phyloP scores from a whole-genome alignment of 2,797 vertebrate genomes.

The Gallinago stenura region DNA sequence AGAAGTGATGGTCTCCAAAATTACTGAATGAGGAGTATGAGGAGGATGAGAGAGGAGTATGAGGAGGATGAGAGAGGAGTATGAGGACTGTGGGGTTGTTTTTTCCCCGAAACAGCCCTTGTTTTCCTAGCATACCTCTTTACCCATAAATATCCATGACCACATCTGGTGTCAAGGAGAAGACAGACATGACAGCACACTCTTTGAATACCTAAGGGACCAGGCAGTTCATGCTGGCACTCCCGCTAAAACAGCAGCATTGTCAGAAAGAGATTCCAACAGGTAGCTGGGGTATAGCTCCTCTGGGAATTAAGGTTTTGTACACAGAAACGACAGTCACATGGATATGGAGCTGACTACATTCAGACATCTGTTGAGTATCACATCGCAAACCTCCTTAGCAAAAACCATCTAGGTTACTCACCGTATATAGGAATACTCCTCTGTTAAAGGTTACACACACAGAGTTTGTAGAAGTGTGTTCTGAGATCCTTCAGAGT shows the following conservation, averaged over 20 bases:
- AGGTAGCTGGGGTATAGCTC: neutral
- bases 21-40: neutral
- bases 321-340: neutral
- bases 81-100: neutral
- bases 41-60: neutral
- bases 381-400: neutral
- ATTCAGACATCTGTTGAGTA: neutral
- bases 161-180: slow-evolving; percentile 16
- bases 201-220: slow-evolving; percentile 16
- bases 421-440: neutral
- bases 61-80: too few species aligned
- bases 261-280: neutral
- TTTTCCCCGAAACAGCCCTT: neutral
- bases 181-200: neutral
- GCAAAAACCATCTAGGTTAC: neutral
- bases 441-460: neutral
- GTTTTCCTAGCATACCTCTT: neutral
- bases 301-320: neutral
- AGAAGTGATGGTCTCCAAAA: neutral
- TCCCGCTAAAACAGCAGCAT: neutral
- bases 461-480: neutral
- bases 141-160: neutral
- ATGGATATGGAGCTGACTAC: neutral
- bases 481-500: neutral
- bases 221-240: neutral